A percentile compares a stretch with the other conserved stretches of the same genome.
Conservation (phyloP, 53 echinoderm and acorn worm genomes). For the Antedon mediterranea region DNA sequence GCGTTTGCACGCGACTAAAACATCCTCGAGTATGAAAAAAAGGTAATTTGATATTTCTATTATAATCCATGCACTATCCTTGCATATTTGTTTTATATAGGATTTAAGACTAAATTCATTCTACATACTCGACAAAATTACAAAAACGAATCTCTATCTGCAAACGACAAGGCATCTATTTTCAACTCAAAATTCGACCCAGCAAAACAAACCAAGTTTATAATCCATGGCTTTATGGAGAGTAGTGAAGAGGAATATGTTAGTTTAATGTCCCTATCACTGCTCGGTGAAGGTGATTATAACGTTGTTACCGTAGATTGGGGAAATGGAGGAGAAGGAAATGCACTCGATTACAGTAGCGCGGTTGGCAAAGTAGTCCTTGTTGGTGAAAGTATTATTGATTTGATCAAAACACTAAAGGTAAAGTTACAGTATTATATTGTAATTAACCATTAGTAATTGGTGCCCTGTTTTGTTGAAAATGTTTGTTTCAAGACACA, state of each 20-base stretch:
- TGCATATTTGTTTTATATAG: no score
- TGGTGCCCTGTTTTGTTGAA: no score
- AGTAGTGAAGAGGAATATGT: neutral
- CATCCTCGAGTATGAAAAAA: no score
- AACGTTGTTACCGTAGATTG: neutral
- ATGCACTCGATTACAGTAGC: neutral
- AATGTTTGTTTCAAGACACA: no score
- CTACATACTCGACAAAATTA: neutral
- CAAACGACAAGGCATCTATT: neutral
- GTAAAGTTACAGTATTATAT: no score
- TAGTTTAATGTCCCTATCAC: neutral
- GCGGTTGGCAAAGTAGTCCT: neutral
- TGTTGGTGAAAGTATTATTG: neutral
- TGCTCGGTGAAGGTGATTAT: neutral
- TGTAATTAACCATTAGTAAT: no score
- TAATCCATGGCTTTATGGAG: slow-evolving; percentile 11
- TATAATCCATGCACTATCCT: no score
- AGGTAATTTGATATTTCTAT: no score
- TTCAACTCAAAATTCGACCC: slow-evolving; percentile 4
- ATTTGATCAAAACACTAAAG: neutral
- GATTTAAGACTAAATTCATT: slow-evolving; percentile 8
- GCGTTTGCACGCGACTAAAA: no score
- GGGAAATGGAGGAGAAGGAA: neutral
- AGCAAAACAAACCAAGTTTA: neutral
- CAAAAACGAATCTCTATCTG: neutral